Base-by-base conservation (phyloP, 2,888 invertebrate species). In the Epistrophe eligans region DNA sequence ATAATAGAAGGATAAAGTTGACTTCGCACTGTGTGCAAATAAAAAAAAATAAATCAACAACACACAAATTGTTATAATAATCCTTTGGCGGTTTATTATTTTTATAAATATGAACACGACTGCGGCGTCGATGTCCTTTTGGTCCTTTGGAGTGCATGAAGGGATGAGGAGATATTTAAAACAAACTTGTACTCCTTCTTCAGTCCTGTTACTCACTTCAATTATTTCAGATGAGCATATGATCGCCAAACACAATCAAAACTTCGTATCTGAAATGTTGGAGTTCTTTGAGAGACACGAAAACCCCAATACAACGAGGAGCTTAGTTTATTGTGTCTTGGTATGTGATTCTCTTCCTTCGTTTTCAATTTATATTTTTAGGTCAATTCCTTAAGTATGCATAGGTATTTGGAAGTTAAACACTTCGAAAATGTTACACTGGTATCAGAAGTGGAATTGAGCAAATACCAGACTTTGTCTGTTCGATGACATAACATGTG, bases 1-100 rank as follows among this genome's bases (percentile, higher is more conserved):
- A 82, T 66, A 82, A 58, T 40, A 60, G 50, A 57, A 67, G 66
- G 62, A 77, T 55, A 66, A 32, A 76, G 67, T 74, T 58, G 71
- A 66, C 40, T 72, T 57, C 57, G 55, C 52, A 74, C 28, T 67
- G 76, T 55, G 62, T 38, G 40, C 24, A 50, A 48, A 70, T 50
- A 67, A 9, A 19, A 43, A 43, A 57, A 72, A 77, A 45, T 45
- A 58, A 48, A 57, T 43, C 17, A 24, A 45, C 60, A n/a, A n/a
- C n/a, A 48, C 57, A 71, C 9, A 80, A 70, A 79, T 66, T 73
- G 35, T 76, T 72, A 79, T 82, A 72, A 82, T 79, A 82, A 85
- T 87, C 87, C 87, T 87, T 87, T 87, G 82, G 82, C 76, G 74
- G 82, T 87, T 82, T 76, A 72, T 64, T 77, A 74, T 81, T 70